Percentiles rank a stretch among this genome's conserved stretches.
Evolutionary conservation across 2,888 invertebrate genomes (phyloP).

Genomic region (Drosophila tanythrix): DNA sequence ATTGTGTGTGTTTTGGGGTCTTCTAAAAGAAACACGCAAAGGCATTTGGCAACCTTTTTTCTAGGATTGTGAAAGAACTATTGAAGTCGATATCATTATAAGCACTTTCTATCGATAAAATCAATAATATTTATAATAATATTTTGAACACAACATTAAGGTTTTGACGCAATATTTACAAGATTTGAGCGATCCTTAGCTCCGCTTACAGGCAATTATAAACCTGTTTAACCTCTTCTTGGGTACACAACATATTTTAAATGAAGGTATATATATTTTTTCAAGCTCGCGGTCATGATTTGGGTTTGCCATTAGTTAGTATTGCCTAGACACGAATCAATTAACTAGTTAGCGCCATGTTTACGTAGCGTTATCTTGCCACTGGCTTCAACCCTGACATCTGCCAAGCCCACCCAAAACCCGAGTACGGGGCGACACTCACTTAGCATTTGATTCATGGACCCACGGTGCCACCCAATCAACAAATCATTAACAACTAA

Average conservation of each 20-base stretch:
- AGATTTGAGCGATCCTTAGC: background rate
- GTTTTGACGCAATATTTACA: background rate
- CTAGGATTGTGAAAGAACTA: background rate
- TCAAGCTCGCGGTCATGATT: background rate
- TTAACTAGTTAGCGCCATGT: conserved; percentile 67
- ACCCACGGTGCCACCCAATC: conserved; percentile 62
- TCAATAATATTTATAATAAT: background rate
- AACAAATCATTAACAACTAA: conserved; percentile 79
- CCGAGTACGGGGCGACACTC: conserved; percentile 35
- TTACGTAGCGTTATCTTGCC: conserved; percentile 39
- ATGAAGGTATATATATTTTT: background rate
- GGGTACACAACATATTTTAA: background rate
- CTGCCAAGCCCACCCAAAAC: conserved; percentile 73
- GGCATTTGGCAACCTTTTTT: background rate
- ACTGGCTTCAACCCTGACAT: conserved; percentile 70
- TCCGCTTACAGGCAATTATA: background rate
- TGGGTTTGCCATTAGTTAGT: conserved; percentile 55
- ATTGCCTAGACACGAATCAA: conserved; percentile 60
- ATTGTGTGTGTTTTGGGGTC: conserved; percentile 24
- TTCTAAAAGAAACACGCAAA: conserved; percentile 12
- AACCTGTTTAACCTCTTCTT: background rate
- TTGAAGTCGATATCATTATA: background rate
- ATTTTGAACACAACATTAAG: background rate
- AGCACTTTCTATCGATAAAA: background rate
- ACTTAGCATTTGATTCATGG: conserved; percentile 70